Percentiles rank a stretch among this genome's conserved stretches.
phyloP scores from a whole-genome alignment of 2,888 invertebrate genomes.

The Candidula unifasciata region DNA sequence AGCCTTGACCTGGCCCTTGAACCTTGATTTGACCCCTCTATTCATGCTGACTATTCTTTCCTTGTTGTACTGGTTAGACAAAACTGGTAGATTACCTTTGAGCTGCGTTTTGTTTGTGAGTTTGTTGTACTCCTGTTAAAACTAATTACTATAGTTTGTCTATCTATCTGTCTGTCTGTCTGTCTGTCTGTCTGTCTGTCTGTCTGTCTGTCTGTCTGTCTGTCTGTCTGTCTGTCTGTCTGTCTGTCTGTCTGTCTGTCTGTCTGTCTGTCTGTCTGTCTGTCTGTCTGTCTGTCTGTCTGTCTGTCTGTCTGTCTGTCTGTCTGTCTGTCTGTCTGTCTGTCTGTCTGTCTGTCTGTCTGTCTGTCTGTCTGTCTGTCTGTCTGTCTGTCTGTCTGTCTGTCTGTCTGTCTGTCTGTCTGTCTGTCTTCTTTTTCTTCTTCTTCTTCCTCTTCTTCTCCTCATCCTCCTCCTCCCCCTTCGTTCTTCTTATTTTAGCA shows the following conservation, averaged over 20 bases:
- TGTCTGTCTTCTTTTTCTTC: too few relatives aligned
- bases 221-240: too few relatives aligned
- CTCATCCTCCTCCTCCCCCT: too few relatives aligned
- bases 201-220: too few relatives aligned
- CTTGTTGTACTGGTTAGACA: conserved; percentile 52
- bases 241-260: too few relatives aligned
- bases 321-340: background rate
- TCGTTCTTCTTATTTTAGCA: background rate
- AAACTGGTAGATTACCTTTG: background rate
- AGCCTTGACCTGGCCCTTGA: conserved; percentile 12
- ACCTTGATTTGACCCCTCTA: conserved; percentile 19
- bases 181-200: too few relatives aligned
- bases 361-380: background rate
- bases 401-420: background rate
- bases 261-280: too few relatives aligned
- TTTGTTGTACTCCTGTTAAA: background rate
- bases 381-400: background rate
- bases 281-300: too few relatives aligned
- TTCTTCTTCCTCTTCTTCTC: too few relatives aligned
- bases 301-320: too few relatives aligned
- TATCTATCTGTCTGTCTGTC: too few relatives aligned
- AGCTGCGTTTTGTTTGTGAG: background rate
- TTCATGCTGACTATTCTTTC: conserved; percentile 60
- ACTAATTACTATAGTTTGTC: too few relatives aligned
- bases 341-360: background rate